These are phyloP conservation scores for Ptilodon capucinus DNA, from an alignment of 2,888 invertebrate genomes.

Conservation along the genomic window DNA sequence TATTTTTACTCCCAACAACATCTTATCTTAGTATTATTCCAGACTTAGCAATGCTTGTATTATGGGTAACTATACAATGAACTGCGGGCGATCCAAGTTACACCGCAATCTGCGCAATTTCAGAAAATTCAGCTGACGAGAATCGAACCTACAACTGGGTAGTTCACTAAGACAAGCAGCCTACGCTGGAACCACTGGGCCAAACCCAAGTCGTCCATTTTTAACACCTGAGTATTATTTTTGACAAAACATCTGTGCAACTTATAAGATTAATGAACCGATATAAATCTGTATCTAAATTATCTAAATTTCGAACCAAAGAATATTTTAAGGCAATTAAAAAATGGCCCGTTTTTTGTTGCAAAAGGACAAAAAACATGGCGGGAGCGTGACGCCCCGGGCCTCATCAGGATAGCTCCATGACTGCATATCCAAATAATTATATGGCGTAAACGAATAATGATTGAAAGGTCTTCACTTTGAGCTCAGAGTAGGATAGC, in stretches of 20 bases:
- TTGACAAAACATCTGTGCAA: neutral
- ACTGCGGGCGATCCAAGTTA: no score
- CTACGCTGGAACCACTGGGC: no score
- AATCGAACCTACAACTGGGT: no score
- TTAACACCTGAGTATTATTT: neutral
- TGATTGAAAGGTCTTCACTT: slow-evolving; percentile 77
- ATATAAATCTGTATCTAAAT: slow-evolving; percentile 33
- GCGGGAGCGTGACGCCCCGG: slow-evolving; percentile 50
- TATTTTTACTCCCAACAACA: no score
- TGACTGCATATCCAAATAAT: slow-evolving; percentile 75
- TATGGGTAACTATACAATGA: no score
- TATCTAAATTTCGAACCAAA: slow-evolving; percentile 31
- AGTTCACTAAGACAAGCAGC: no score
- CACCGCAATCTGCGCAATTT: no score
- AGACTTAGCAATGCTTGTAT: no score
- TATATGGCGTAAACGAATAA: slow-evolving; percentile 69
- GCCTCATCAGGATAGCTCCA: slow-evolving; percentile 58
- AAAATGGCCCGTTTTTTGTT: slow-evolving; percentile 49
- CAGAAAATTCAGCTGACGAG: no score
- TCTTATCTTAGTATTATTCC: no score
- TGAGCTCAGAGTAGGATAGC: slow-evolving; percentile 36
- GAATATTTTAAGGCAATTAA: slow-evolving; percentile 70
- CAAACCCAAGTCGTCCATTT: no score
- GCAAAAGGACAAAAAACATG: slow-evolving; percentile 38
- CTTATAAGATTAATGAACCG: slow-evolving; percentile 23